Evolutionary conservation across 1,140 invertebrate species (phyloP).

Genomic region (Trachymyrmex septentrionalis): DNA sequence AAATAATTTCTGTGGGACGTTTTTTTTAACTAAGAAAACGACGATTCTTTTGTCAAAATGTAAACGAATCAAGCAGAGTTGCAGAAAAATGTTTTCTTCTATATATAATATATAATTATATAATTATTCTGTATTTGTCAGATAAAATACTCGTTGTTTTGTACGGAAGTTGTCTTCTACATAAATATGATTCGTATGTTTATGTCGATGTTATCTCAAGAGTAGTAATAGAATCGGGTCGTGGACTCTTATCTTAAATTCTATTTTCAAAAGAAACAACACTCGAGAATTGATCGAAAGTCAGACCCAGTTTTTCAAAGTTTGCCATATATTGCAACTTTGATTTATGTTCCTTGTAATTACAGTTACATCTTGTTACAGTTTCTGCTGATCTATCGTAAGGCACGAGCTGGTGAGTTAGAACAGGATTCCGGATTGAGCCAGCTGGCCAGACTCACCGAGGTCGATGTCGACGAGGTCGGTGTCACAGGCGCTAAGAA

Average conservation of each 20-base stretch:
- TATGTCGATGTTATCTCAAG: neutral
- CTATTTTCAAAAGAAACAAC: neutral
- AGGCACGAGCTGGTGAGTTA: constrained; percentile 94
- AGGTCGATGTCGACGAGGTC: constrained; percentile 95
- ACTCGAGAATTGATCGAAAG: neutral
- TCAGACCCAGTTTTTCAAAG: neutral
- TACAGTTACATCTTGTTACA: constrained; percentile 80
- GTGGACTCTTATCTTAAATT: neutral
- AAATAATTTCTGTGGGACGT: neutral
- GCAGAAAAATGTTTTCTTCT: neutral
- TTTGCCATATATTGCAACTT: neutral
- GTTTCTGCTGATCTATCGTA: constrained; percentile 95
- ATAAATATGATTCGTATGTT: neutral
- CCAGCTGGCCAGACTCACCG: constrained; percentile 93
- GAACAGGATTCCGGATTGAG: constrained; percentile 93
- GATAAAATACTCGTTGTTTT: constrained; percentile 11
- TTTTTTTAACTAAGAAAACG: neutral
- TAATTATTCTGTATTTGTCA: neutral
- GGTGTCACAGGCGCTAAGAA: constrained; percentile 95
- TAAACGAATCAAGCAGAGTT: neutral
- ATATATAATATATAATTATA: neutral
- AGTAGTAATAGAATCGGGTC: neutral
- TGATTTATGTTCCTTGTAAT: constrained; percentile 15
- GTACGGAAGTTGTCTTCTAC: neutral
- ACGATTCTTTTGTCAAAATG: neutral